Evolutionary conservation across 2,113 vertebrate genomes (phyloP), one percentile per base, ranked within the genome.

Genomic region (Gadus macrocephalus): DNA sequence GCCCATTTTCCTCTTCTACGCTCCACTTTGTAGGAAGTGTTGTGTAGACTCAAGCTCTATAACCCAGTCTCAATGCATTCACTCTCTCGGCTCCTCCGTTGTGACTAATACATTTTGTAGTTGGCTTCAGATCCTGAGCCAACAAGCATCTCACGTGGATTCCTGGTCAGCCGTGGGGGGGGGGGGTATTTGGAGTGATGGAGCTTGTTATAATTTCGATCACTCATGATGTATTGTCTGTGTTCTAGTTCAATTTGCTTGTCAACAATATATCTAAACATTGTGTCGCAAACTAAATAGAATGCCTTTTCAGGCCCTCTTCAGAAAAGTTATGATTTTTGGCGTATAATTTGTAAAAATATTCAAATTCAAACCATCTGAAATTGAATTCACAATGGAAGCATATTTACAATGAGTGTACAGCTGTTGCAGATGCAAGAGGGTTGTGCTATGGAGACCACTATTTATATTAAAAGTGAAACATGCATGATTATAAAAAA

Each of bases 11-110:
- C 42, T 9, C 53, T 64, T 25, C 14, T 73, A 77, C 60, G 67
- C 62, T 76, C 66, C 64, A 67, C 69, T 67, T 74, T 78, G 72
- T 64, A 69, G 71, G 75, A 38, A 63, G 72, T 27, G 72, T 74
- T 75, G 74, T 62, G 77, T 71, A 60, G 25, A 77, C 61, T 81
- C 56, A 67, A 80, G 73, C 73, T 75, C 78, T 81, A 69, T 76
- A 67, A 76, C 42, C 59, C 67, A 78, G 62, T 58, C 12, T 58
- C 53, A n/a, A 35, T 68, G 55, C 7, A 60, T 35, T 68, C 19
- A 59, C 53, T 59, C 25, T 27, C 16, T 27, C 11, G 4, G 1
- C 19, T 20, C 6, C 15, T 67, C 15, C 14, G 22, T 42, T 0
- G 8, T 11, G 11, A 19, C 16, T 42, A 15, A 53, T 49, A 15